These are phyloP conservation scores for Panagrolaimus sp. DNA, from an alignment of 1,140 invertebrate genomes.

Conservation along the genomic window DNA sequence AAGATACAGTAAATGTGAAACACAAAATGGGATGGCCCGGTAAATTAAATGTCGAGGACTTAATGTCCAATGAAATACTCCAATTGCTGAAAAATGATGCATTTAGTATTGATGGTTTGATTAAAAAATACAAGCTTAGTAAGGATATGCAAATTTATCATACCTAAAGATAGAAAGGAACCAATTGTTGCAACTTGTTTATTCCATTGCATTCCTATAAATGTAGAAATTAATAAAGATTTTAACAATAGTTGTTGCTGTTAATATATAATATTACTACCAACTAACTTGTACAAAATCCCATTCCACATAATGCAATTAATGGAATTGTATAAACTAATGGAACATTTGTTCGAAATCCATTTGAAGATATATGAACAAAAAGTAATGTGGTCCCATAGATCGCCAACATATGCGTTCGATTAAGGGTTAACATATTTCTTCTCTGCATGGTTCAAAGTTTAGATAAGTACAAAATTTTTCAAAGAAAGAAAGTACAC, in stretches of 20 bases:
- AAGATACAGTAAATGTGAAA: not conserved
- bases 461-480: too few relatives aligned
- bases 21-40: not conserved
- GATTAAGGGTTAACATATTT: not conserved
- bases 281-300: too few relatives aligned
- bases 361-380: conserved; percentile 1
- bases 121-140: too few relatives aligned
- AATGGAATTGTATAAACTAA: not conserved
- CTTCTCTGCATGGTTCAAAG: too few relatives aligned
- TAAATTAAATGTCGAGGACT: not conserved
- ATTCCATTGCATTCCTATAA: conserved; percentile 9
- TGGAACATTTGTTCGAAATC: not conserved
- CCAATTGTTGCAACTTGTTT: conserved; percentile 13
- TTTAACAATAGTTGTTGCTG: too few relatives aligned
- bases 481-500: too few relatives aligned
- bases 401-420: not conserved
- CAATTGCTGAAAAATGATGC: conserved; percentile 3
- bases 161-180: not conserved
- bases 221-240: too few relatives aligned
- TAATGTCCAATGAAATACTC: not conserved
- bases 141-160: not conserved
- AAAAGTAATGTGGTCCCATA: not conserved
- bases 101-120: too few relatives aligned
- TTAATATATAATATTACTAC: too few relatives aligned
- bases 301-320: conserved; percentile 4